Evolutionary conservation across 2,888 invertebrate species (phyloP).

Genomic region (Sarcophaga subvicina): DNA sequence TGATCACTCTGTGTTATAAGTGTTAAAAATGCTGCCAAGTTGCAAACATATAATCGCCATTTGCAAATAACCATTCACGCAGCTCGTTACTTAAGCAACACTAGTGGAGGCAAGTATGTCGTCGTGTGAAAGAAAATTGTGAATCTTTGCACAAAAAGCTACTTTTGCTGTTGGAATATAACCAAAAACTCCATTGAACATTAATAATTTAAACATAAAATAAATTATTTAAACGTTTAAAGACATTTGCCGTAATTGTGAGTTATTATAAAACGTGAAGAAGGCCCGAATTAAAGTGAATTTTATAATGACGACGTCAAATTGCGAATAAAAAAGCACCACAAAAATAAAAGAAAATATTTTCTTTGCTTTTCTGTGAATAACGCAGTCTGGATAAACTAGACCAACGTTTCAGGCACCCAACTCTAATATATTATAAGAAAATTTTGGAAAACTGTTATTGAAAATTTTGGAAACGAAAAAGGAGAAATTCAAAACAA

Average conservation of each 20-base stretch:
- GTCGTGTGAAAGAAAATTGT: constrained; percentile 74
- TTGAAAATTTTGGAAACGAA: background rate
- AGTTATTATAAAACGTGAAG: background rate
- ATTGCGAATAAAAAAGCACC: constrained; percentile 39
- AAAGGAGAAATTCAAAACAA: constrained; percentile 8
- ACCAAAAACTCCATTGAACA: constrained; percentile 37
- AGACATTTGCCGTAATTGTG: background rate
- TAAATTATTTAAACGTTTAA: constrained; percentile 13
- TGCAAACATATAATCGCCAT: background rate
- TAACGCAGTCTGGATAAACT: constrained; percentile 44
- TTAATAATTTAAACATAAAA: constrained; percentile 12
- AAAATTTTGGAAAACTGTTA: too few relatives aligned
- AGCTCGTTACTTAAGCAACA: constrained; percentile 73
- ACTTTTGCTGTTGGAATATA: constrained; percentile 54
- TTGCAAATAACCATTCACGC: constrained; percentile 32
- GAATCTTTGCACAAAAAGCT: constrained; percentile 67
- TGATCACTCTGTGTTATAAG: background rate
- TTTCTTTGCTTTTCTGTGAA: background rate
- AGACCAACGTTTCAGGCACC: too few relatives aligned
- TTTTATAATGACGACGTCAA: constrained; percentile 38
- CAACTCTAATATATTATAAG: too few relatives aligned
- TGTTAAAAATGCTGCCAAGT: constrained; percentile 36
- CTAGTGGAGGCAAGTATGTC: constrained; percentile 66
- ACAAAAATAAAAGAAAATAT: constrained; percentile 34
- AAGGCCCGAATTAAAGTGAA: constrained; percentile 15